Conservation (phyloP, 2,113 vertebrate genomes). For the Damaliscus lunatus region DNA sequence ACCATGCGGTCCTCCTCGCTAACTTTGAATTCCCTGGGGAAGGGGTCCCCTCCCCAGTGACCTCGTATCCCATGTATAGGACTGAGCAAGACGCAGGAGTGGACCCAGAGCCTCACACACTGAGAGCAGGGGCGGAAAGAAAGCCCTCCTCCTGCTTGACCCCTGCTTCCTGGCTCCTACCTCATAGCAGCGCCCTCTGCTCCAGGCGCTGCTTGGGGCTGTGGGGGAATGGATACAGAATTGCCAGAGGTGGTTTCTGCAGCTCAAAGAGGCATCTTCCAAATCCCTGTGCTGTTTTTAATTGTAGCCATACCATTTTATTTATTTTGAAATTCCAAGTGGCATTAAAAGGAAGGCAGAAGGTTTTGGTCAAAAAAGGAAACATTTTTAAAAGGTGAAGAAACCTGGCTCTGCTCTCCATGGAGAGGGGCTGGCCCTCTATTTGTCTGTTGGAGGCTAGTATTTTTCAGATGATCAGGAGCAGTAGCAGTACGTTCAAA, state of each 20-base stretch:
- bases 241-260: background rate
- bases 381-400: background rate
- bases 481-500: background rate
- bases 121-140: background rate
- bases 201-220: background rate
- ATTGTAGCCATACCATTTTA: background rate
- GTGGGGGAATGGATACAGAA: background rate
- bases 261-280: background rate
- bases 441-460: background rate
- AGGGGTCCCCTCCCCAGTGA: background rate
- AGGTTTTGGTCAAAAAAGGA: background rate
- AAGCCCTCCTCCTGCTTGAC: background rate
- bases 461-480: background rate
- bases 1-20: rapidly evolving
- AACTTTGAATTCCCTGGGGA: background rate
- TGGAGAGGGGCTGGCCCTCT: background rate
- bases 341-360: background rate
- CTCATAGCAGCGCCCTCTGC: background rate
- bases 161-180: too few relatives aligned
- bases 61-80: background rate
- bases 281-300: background rate
- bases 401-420: background rate
- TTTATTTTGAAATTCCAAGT: constrained; percentile 18
- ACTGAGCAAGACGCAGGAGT: background rate
- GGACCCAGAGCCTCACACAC: background rate